A percentile compares a stretch with the other conserved stretches of the same genome.
These are phyloP conservation scores for Aphidius gifuensis DNA, from an alignment of 1,140 invertebrate species.

Conservation along the genomic window DNA sequence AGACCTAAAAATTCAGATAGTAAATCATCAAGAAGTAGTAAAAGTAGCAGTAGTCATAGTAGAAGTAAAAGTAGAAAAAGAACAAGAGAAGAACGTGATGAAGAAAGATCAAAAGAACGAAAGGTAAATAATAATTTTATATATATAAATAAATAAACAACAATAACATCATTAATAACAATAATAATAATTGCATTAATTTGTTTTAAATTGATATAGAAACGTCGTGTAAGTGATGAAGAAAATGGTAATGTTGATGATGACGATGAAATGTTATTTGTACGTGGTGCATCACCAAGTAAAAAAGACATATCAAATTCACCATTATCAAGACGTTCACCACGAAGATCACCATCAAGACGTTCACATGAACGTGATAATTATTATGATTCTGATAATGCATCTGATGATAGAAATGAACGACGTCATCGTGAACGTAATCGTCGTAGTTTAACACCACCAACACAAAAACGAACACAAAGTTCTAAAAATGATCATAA, in stretches of 20 bases:
- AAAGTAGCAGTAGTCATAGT: slow-evolving; percentile 41
- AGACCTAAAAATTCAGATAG: slow-evolving; percentile 55
- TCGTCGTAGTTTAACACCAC: slow-evolving; percentile 35
- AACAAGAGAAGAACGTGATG: slow-evolving; percentile 53
- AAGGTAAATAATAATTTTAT: slow-evolving; percentile 32
- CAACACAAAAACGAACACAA: slow-evolving; percentile 11
- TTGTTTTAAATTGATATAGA: slow-evolving; percentile 34
- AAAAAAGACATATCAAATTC: slow-evolving; percentile 29
- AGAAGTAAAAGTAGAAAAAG: slow-evolving; percentile 46
- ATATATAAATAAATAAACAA: not conserved
- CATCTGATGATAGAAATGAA: slow-evolving; percentile 43
- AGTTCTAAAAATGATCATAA: slow-evolving; percentile 35
- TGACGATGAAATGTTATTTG: slow-evolving; percentile 70
- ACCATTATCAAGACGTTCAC: slow-evolving; percentile 16
- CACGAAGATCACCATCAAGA: slow-evolving; percentile 31
- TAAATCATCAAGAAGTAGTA: slow-evolving; percentile 51
- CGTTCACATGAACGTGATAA: slow-evolving; percentile 43
- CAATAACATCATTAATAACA: not conserved
- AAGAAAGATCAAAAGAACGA: slow-evolving; percentile 51
- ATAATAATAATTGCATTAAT: not conserved
- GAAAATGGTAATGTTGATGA: slow-evolving; percentile 68
- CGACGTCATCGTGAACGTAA: slow-evolving; percentile 43
- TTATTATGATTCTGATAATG: slow-evolving; percentile 34
- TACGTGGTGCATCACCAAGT: slow-evolving; percentile 66
- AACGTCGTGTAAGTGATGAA: slow-evolving; percentile 46